Base-by-base conservation (phyloP, 2,888 invertebrate species). In the Brachyptera putata region DNA sequence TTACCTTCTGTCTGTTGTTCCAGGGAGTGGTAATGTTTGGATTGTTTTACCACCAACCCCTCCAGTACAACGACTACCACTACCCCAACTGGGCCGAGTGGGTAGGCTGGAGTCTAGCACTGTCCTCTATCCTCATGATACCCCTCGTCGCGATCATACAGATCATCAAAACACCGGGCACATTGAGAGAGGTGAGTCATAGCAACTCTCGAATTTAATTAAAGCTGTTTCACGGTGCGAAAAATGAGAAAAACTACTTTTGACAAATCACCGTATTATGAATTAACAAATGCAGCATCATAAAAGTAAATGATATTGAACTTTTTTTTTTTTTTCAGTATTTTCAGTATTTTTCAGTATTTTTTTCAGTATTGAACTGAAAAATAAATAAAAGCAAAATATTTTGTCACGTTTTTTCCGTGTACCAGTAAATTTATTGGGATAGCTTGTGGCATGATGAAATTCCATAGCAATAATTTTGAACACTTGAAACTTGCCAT, bases 61-160 rank as follows among this genome's bases (percentile, higher is more conserved):
- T 86, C 5, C 80, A 82, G 66, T 86, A 86, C 72, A 83, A 84
- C 69, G 80, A 82, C 60, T 87, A 87, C 71, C 76, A 75, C 18
- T 89, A 86, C 70, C 87, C 88, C 0, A 77, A 73, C 63, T 87
- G 87, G 87, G 87, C 87, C 0, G 85, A 84, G 68, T 78, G 83
- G 67, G 77, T 87, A 13, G 88, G 87, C 56, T 87, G 86, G 85
- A 78, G 79, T 0, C 77, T 88, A 49, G 85, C 87, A n/a, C 79
- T 86, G 66, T 85, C 86, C 60, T 86, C 87, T 50, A 85, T 87
- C 46, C 74, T 85, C 57, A 86, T 87, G 83, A 87, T 88, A 68
- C 88, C 88, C 0, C 69, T 83, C 1, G 79, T 85, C 14, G 87
- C 85, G 0, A 72, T 85, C 50, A 78, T 83, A 65, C 81, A 84